Evolutionary conservation across 2,797 vertebrate genomes (phyloP).

Genomic region (Paedocypris micromegethes): DNA sequence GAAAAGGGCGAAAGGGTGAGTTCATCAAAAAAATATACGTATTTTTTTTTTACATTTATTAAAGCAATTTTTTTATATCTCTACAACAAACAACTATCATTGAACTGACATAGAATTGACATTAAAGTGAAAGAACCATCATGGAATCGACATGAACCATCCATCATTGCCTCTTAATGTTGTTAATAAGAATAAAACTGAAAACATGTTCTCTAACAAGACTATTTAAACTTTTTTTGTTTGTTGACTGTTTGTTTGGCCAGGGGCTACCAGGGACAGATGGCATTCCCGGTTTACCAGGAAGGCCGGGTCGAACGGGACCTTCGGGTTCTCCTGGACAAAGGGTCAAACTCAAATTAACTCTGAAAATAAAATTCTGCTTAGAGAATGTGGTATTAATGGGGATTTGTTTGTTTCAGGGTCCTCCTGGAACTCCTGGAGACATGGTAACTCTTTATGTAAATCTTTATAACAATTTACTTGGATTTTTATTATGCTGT

Average conservation of each 20-base stretch:
- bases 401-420: conserved; percentile 59
- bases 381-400: no score
- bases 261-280: conserved; percentile 82
- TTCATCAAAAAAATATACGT: not conserved
- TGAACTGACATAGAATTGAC: no score
- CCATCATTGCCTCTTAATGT: no score
- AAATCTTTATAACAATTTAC: conserved; percentile 25
- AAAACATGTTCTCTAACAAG: not conserved
- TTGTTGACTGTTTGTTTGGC: conserved; percentile 27
- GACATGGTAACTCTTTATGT: conserved; percentile 77
- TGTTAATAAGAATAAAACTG: no score
- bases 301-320: conserved; percentile 78
- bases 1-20: conserved; percentile 82
- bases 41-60: no score
- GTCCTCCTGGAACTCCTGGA: conserved; percentile 70
- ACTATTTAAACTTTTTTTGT: not conserved
- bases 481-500: not conserved
- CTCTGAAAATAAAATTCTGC: no score
- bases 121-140: no score
- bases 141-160: no score
- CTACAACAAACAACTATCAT: no score
- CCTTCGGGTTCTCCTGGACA: conserved; percentile 78
- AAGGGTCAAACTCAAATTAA: conserved; percentile 61
- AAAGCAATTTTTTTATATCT: no score
- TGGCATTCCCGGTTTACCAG: conserved; percentile 82